Evolutionary conservation across 2,797 vertebrate genomes (phyloP), one percentile per base, ranked within the genome.

Genomic region (Pelodytes ibericus): DNA sequence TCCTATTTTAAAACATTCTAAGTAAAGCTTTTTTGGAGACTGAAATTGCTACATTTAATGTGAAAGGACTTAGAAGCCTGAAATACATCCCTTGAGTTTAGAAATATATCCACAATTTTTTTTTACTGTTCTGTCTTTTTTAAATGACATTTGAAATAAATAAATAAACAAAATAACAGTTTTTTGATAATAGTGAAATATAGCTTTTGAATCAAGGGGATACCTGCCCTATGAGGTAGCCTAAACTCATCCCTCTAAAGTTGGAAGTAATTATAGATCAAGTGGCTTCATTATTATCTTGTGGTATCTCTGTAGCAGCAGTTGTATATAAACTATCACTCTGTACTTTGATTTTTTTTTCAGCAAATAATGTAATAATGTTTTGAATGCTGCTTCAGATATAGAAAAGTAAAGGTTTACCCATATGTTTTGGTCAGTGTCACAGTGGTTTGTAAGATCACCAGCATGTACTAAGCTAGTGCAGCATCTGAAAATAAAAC

Each of bases 321-420:
- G 47, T 29, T 64, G 31, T 64, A 30, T 72, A 51, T 44, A 64
- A 64, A 30, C 44, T 26, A 53, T 72, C 41, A 62, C 29, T 22
- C 57, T 72, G 58, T 51, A 24, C 26, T 71, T n/a, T n/a, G n/a
- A n/a, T n/a, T n/a, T n/a, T n/a, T n/a, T 58, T 71, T 58, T 60
- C 27, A 20, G n/a, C 25, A 33, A 58, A 71, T 31, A 59, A 36
- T 72, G 44, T 72, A 72, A 72, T 72, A 62, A 72, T 59, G 31
- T 72, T 71, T 71, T 71, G 47, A 60, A 71, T 62, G 62, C 49
- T 25, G 39, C 33, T 63, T 51, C 59, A 30, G 39, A 72, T 47
- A 63, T 20, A 62, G 11, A 11, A 36, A 36, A 36, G 33, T 36
- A 36, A 36, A 36, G 0, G 33, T 36, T 36, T 36, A 36, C 5